Evolutionary conservation across 1,140 invertebrate species (phyloP), one percentile per base, ranked within the genome.

Genomic region (Pissodes strobi): DNA sequence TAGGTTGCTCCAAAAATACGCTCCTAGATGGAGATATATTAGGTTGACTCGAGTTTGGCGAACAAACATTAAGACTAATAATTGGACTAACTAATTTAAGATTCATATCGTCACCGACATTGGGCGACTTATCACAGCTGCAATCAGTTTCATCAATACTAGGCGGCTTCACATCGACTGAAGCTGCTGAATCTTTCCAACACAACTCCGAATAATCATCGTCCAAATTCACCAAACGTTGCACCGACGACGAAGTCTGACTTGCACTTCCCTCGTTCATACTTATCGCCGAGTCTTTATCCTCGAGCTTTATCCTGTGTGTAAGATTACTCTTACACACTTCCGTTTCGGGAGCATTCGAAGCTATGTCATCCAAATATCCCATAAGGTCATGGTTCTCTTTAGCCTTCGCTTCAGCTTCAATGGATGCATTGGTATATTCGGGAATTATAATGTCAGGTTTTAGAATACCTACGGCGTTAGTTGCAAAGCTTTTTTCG

Each of bases 231-330:
- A 55, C 30, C 13, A 51, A 30, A 27, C 13, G n/a, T n/a, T n/a
- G n/a, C n/a, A n/a, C n/a, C n/a, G n/a, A n/a, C n/a, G n/a, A n/a
- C n/a, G n/a, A n/a, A n/a, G n/a, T n/a, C n/a, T n/a, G n/a, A n/a
- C n/a, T n/a, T n/a, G n/a, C n/a, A n/a, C n/a, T n/a, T n/a, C n/a
- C n/a, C n/a, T n/a, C 17, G 17, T 43, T 18, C 9, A 53, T 8
- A 19, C 25, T 53, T 4, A 53, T 53, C 2, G 49, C 49, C 37
- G 49, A 53, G 18, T 53, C 49, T 18, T 53, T 2, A 34, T 53
- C 49, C 2, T 53, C 19, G n/a, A 13, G 8, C 23, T n/a, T 30
- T 8, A 2, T 30, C 6, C 2, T 34, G 30, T 34, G 30, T 8
- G 30, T 34, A 34, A 45, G 41, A 45, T 15, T 15, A 23, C 48